A percentile compares a stretch with the other conserved stretches of the same genome.
phyloP scores from a whole-genome alignment of 1,140 invertebrate species.

The Pseudobourletiella spinata region DNA sequence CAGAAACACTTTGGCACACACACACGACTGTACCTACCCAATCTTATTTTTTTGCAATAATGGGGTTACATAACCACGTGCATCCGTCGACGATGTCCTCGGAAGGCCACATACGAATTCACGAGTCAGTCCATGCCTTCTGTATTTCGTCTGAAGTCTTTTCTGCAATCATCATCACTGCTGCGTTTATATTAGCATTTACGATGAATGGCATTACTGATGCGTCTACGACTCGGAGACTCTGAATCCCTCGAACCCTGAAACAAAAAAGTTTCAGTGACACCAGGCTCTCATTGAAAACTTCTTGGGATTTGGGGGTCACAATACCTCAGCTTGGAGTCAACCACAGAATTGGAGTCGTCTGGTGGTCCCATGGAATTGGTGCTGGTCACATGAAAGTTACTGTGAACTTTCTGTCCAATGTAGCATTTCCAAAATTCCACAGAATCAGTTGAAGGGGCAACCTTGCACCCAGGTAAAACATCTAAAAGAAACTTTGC shows the following conservation, averaged over 20 bases:
- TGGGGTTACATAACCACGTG: too few relatives aligned
- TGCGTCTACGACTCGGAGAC: constrained; percentile 37
- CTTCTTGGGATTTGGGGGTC: not conserved
- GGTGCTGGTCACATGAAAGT: constrained; percentile 39
- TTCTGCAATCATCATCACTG: constrained; percentile 65
- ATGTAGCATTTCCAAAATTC: constrained; percentile 77
- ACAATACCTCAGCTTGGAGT: constrained; percentile 15
- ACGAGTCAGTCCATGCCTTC: too few relatives aligned
- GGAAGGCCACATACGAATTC: too few relatives aligned
- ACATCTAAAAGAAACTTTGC: not conserved
- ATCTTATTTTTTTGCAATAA: too few relatives aligned
- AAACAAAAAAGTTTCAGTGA: not conserved
- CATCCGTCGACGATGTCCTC: too few relatives aligned
- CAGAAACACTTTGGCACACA: too few relatives aligned
- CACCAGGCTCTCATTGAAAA: not conserved
- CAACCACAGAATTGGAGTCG: constrained; percentile 40
- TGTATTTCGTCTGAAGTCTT: constrained; percentile 70
- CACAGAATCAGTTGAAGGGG: not conserved
- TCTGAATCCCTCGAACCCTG: not conserved
- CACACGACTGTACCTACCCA: too few relatives aligned
- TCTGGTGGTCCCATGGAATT: constrained; percentile 39
- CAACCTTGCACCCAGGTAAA: constrained; percentile 55
- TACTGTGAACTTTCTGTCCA: constrained; percentile 70
- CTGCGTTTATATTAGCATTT: constrained; percentile 49
- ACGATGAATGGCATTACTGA: constrained; percentile 45